A percentile compares a stretch with the other conserved stretches of the same genome.
phyloP scores from a whole-genome alignment of 2,113 vertebrate genomes.

The Notarius quadriscutis region DNA sequence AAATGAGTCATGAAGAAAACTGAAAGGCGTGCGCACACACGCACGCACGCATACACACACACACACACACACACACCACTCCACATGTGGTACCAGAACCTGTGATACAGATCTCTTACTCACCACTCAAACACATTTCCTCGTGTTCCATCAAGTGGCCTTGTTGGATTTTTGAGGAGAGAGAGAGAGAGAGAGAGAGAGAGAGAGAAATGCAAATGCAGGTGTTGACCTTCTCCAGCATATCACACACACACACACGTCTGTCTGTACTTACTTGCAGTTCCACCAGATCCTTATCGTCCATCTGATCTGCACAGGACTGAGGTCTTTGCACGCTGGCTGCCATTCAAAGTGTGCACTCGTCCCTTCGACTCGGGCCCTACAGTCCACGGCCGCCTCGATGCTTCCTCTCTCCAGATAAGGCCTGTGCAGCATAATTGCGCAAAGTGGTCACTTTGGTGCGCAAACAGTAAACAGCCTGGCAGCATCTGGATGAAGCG shows the following conservation, averaged over 20 bases:
- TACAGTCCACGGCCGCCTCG: background rate
- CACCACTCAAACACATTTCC: constrained; percentile 66
- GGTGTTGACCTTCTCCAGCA: constrained; percentile 66
- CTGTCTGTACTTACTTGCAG: constrained; percentile 71
- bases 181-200: constrained; percentile 30
- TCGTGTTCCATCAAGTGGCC: constrained; percentile 36
- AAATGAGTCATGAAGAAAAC: constrained; percentile 32
- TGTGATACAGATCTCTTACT: constrained; percentile 66
- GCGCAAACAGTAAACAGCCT: constrained; percentile 61
- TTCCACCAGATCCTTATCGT: constrained; percentile 69
- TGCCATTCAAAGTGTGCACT: constrained; percentile 59
- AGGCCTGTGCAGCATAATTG: constrained; percentile 47
- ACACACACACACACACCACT: constrained; percentile 20
- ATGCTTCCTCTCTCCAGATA: constrained; percentile 49
- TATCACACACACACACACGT: constrained; percentile 60
- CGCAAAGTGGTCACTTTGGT: constrained; percentile 53
- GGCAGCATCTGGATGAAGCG: constrained; percentile 39
- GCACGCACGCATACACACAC: constrained; percentile 50
- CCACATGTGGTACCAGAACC: constrained; percentile 35
- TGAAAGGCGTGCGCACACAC: constrained; percentile 32
- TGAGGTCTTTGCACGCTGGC: constrained; percentile 53
- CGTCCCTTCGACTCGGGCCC: constrained; percentile 24
- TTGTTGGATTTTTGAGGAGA: constrained; percentile 59
- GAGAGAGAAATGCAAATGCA: constrained; percentile 57
- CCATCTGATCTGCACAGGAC: constrained; percentile 58